phyloP scores from a whole-genome alignment of 2,888 invertebrate genomes.

The Mesoligia furuncula region DNA sequence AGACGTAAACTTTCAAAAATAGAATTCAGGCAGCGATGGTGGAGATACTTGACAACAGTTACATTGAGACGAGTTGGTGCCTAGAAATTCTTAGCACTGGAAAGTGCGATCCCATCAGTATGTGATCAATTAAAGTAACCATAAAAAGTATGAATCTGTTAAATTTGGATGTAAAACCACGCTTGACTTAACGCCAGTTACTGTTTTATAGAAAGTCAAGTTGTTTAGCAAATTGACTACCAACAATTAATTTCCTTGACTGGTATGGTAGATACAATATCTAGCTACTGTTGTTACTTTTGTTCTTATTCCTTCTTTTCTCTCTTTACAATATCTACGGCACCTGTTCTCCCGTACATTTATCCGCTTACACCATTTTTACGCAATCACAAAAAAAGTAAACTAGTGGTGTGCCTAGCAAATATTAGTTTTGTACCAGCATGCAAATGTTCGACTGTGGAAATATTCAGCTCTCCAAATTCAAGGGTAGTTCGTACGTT shows the following conservation, averaged over 20 bases:
- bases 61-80: neutral
- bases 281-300: neutral
- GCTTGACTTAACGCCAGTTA: neutral
- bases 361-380: slow-evolving; percentile 3
- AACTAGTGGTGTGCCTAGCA: slow-evolving; percentile 3
- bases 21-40: neutral
- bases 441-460: slow-evolving; percentile 25
- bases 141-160: neutral
- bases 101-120: neutral
- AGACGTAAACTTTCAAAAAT: neutral
- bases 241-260: too few relatives aligned
- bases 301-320: neutral
- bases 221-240: too few relatives aligned
- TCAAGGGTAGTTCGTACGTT: slow-evolving; percentile 29
- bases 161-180: neutral
- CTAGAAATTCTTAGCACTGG: neutral
- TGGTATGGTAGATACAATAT: too few relatives aligned
- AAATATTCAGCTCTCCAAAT: slow-evolving; percentile 38
- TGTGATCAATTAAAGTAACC: too few relatives aligned
- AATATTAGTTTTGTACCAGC: slow-evolving; percentile 40
- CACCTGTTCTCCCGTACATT: neutral
- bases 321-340: neutral
- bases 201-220: neutral
- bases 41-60: neutral
- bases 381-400: slow-evolving; percentile 21